A percentile compares a stretch with the other conserved stretches of the same genome.
These are phyloP conservation scores for Scaptomyza reducta DNA, from an alignment of 2,888 invertebrate species.

Conservation along the genomic window DNA sequence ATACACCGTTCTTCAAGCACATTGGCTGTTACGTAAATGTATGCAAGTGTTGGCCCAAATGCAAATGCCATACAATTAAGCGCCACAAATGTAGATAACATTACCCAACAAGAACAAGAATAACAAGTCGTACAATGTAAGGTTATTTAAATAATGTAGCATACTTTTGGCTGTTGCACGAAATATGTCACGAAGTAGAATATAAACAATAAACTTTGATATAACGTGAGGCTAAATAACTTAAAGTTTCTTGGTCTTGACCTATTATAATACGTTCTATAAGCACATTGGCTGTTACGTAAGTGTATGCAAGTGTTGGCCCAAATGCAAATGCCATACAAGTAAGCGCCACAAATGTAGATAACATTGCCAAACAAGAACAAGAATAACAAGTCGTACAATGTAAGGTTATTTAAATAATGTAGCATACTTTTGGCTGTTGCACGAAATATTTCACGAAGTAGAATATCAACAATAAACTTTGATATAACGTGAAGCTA, in stretches of 20 bases:
- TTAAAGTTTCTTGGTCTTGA: conserved; percentile 21
- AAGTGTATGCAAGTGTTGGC: conserved; percentile 20
- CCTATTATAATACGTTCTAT: conserved; percentile 4
- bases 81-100: too few species aligned
- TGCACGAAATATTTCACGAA: too few species aligned
- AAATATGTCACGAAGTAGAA: too few species aligned
- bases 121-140: too few species aligned
- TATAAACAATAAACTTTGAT: too few species aligned
- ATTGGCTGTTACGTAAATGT: conserved; percentile 32
- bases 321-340: conserved; percentile 7
- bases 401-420: too few species aligned
- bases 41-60: conserved; percentile 4
- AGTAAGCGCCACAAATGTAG: too few species aligned
- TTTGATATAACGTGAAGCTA: neutral
- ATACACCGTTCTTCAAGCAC: conserved; percentile 3
- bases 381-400: too few species aligned
- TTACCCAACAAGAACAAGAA: conserved; percentile 9
- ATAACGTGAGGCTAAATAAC: neutral
- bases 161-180: too few species aligned
- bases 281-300: conserved; percentile 23
- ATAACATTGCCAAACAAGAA: conserved; percentile 12
- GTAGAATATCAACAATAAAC: too few species aligned
- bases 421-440: too few species aligned
- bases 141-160: too few species aligned
- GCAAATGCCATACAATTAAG: conserved; percentile 10